phyloP scores from a whole-genome alignment of 1,140 invertebrate species.

The Microvelia longipes region DNA sequence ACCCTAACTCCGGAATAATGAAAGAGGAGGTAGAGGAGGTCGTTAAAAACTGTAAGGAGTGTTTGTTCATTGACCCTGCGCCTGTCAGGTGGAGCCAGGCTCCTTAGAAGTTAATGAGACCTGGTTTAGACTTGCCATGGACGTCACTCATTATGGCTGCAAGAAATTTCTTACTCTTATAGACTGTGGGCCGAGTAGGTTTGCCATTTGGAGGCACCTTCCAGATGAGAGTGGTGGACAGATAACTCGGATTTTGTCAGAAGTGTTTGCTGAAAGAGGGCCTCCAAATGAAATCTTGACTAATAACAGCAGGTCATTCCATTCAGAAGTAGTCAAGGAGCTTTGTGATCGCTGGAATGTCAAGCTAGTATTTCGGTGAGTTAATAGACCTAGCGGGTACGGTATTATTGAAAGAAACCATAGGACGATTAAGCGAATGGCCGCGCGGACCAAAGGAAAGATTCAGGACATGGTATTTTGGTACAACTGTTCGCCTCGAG shows the following conservation, averaged over 20 bases:
- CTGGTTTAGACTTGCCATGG: background rate
- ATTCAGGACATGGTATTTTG: background rate
- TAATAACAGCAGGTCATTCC: background rate
- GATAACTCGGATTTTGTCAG: background rate
- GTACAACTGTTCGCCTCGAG: background rate
- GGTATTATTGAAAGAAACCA: background rate
- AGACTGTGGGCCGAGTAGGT: background rate
- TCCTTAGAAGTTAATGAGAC: background rate
- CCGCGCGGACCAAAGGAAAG: background rate
- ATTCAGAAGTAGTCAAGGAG: background rate
- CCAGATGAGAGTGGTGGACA: background rate
- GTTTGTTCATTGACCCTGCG: background rate
- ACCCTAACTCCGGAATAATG: background rate
- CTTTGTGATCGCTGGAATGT: background rate
- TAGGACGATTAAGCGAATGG: background rate
- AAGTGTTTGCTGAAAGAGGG: background rate
- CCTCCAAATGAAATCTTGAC: background rate
- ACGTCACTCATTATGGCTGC: background rate
- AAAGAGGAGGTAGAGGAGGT: background rate
- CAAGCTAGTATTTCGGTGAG: background rate
- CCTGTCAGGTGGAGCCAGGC: background rate
- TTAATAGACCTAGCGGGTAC: background rate
- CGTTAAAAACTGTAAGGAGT: background rate
- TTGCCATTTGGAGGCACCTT: background rate
- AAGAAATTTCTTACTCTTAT: background rate